Conservation (phyloP, 2,113 vertebrate genomes). For the Corythoichthys haematopterus region DNA sequence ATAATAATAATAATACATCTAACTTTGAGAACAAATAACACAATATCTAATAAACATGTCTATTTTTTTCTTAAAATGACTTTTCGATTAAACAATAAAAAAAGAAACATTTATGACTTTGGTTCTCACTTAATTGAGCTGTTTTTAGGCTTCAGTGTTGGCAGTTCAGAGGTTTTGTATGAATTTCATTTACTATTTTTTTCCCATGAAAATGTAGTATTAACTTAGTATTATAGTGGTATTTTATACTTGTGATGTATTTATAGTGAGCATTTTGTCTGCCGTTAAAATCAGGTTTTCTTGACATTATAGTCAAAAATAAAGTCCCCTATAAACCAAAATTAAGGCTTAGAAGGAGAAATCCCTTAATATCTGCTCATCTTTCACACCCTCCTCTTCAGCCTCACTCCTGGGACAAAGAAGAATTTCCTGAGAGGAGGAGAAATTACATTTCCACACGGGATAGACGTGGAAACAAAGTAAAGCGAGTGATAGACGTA, state of each 20-base stretch:
- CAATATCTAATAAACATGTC: too few species aligned
- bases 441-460: constrained; percentile 50
- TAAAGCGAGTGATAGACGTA: constrained; percentile 9
- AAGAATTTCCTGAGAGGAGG: constrained; percentile 60
- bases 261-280: not conserved
- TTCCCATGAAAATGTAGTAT: too few species aligned
- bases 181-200: too few species aligned
- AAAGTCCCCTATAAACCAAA: not conserved
- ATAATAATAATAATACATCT: too few species aligned
- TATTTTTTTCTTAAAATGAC: too few species aligned
- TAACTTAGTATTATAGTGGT: not conserved
- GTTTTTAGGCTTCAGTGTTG: too few species aligned
- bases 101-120: too few species aligned
- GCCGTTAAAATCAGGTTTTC: not conserved
- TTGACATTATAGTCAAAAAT: not conserved
- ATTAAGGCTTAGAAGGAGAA: not conserved
- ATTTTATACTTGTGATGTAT: not conserved
- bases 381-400: constrained; percentile 23
- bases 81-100: too few species aligned
- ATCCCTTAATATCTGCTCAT: constrained; percentile 29
- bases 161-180: too few species aligned
- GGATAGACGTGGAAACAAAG: not conserved
- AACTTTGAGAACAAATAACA: too few species aligned
- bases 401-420: constrained; percentile 32
- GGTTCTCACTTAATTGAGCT: too few species aligned